These are phyloP conservation scores for Leptinotarsa undecemlineata DNA, from an alignment of 1,140 invertebrate species.

Conservation along the genomic window DNA sequence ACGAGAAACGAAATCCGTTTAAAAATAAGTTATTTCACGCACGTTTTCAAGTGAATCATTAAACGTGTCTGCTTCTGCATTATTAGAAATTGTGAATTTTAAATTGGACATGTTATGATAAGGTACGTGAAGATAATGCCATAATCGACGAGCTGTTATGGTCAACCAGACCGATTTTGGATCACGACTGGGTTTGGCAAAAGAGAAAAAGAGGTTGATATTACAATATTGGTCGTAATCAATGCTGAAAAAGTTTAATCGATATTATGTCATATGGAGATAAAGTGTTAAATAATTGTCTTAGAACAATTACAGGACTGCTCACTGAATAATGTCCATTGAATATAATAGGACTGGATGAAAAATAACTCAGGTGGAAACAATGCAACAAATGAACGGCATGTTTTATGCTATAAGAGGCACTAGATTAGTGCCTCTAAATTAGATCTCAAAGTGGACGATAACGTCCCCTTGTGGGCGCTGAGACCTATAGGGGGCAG, in stretches of 20 bases:
- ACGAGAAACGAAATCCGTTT: not conserved
- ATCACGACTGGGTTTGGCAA: slow-evolving; percentile 10
- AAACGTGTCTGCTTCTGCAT: slow-evolving; percentile 14
- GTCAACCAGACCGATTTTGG: slow-evolving; percentile 10
- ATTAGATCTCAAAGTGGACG: too few relatives aligned
- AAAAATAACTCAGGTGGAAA: too few relatives aligned
- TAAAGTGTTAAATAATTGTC: too few relatives aligned
- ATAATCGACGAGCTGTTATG: slow-evolving; percentile 14
- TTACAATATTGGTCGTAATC: not conserved
- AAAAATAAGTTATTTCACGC: slow-evolving; percentile 3
- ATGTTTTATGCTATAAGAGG: too few relatives aligned
- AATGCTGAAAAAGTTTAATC: not conserved
- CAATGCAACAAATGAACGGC: too few relatives aligned
- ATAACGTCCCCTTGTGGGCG: too few relatives aligned
- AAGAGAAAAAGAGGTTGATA: not conserved
- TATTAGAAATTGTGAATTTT: slow-evolving; percentile 19
- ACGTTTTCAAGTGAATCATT: slow-evolving; percentile 15
- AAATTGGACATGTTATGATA: slow-evolving; percentile 7
- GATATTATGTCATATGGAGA: too few relatives aligned
- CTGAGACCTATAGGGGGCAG: too few relatives aligned
- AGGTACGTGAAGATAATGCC: slow-evolving; percentile 22
- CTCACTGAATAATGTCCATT: too few relatives aligned
- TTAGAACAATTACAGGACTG: too few relatives aligned
- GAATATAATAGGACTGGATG: too few relatives aligned
- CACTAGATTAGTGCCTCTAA: too few relatives aligned